Base-by-base conservation (phyloP, 2,888 invertebrate species). In the Pachycephus smyrnensis region DNA sequence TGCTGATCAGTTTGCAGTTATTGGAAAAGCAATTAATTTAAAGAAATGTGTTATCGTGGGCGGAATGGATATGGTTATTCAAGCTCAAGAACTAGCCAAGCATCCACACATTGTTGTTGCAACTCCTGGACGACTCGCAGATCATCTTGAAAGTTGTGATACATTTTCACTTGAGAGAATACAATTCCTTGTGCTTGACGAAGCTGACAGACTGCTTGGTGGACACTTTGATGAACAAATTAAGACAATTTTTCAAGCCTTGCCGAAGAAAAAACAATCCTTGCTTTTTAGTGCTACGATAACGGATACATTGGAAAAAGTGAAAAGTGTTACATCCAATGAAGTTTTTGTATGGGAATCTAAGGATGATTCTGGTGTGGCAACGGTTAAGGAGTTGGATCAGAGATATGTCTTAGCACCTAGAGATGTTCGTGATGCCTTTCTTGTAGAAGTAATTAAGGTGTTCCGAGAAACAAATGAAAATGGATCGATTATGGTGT, bases 271-370 rank as follows among this genome's bases (percentile, higher is more conserved):
- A 77, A 94, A 96, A 80, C 98, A 99, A 89, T 98, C 96, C 78
- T 92, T 99, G 30, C 93, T 98, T 77, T 99, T 98, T 90, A 98
- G 98, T 79, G 99, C 99, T 0, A 99, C 99, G 0, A 96, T 99
- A 90, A 98, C 98, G 11, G 96, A 97, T 88, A 96, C 94, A 86
- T 94, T 93, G 90, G 94, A 93, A 92, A 95, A 93, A 93, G 95
- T 93, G 90, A 96, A 94, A 91, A 92, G 93, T 83, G 92, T 94
- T 9, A 93, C 94, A 6, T 92, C 92, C 71, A 94, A 94, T 86
- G 93, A 96, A 91, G 77, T 93, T 87, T 91, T 89, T 90, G 81
- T 91, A 81, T 83, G 89, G 93, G 94, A 93, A 91, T 80, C 92
- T 89, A 12, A 88, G 35, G 96, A 97, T 85, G 94, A 94, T 15